phyloP scores from a whole-genome alignment of 1,140 invertebrate genomes.

The Sinonovacula constricta region DNA sequence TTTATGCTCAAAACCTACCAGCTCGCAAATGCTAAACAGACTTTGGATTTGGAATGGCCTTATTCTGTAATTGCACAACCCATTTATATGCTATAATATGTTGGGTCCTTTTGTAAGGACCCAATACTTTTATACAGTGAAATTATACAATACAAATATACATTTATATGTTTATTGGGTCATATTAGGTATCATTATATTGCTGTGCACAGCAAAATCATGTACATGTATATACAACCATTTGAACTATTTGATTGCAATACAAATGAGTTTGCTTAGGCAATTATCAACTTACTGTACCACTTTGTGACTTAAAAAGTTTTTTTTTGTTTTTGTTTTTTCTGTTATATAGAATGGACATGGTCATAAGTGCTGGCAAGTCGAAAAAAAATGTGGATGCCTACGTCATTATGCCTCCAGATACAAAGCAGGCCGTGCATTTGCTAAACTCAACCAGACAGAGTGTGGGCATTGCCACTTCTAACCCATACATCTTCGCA shows the following conservation, averaged over 20 bases:
- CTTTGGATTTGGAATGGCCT: no score
- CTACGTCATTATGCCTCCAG: constrained; percentile 37
- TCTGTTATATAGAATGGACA: constrained; percentile 38
- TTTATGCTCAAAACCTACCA: no score
- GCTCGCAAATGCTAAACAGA: no score
- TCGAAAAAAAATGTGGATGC: constrained; percentile 48
- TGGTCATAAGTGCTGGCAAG: constrained; percentile 37
- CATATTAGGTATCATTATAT: no score
- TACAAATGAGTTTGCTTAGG: neutral
- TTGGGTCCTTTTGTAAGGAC: neutral
- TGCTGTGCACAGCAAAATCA: neutral
- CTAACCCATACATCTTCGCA: constrained; percentile 28
- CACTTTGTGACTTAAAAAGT: neutral
- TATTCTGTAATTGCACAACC: no score
- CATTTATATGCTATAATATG: neutral
- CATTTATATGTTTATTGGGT: neutral
- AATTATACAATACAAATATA: neutral
- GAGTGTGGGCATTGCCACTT: neutral
- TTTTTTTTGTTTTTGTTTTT: constrained; percentile 31
- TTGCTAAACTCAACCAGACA: constrained; percentile 11
- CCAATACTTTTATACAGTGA: neutral
- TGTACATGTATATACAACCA: neutral
- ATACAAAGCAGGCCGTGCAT: constrained; percentile 19
- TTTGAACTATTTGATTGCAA: neutral
- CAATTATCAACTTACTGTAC: neutral